These are phyloP conservation scores for Craseonycteris thonglongyai DNA, from an alignment of 2,113 vertebrate genomes.

Conservation along the genomic window DNA sequence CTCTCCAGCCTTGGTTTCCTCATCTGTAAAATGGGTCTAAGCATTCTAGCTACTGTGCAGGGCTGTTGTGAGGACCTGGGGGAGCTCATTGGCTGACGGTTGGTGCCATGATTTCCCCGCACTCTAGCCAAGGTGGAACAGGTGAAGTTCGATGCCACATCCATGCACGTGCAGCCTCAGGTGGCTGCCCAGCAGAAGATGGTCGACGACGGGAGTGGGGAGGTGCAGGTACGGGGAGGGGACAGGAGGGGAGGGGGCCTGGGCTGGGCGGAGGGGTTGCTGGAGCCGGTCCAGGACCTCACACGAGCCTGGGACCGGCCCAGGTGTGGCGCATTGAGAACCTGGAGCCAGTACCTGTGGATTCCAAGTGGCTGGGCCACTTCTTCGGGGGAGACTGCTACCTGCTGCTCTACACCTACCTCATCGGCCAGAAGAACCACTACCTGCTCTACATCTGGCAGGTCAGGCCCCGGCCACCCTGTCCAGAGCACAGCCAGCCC, in stretches of 20 bases:
- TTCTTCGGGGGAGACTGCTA: slow-evolving; percentile 92
- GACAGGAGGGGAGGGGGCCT: accelerated
- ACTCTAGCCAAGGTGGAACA: slow-evolving; percentile 88
- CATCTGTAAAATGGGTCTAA: not conserved
- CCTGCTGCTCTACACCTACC: slow-evolving; percentile 88
- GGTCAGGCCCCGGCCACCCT: slow-evolving; percentile 70
- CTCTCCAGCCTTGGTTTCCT: not conserved
- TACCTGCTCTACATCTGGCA: slow-evolving; percentile 91
- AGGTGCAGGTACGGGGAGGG: slow-evolving; percentile 74
- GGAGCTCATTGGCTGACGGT: not conserved
- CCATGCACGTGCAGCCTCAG: slow-evolving; percentile 84
- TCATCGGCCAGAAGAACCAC: slow-evolving; percentile 80
- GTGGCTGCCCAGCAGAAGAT: slow-evolving; percentile 88
- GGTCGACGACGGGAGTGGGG: slow-evolving; percentile 88
- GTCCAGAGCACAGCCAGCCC: not conserved
- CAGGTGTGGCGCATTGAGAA: slow-evolving; percentile 89
- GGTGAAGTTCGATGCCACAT: slow-evolving; percentile 86
- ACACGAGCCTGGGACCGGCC: not conserved
- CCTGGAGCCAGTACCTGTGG: slow-evolving; percentile 82
- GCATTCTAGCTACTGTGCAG: not conserved
- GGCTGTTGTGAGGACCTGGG: not conserved
- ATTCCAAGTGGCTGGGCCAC: slow-evolving; percentile 85
- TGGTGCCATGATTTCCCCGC: not conserved
- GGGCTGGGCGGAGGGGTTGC: accelerated
- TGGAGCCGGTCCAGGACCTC: not conserved